Conservation (phyloP, 2,888 invertebrate species). For the Lamproptera curius region DNA sequence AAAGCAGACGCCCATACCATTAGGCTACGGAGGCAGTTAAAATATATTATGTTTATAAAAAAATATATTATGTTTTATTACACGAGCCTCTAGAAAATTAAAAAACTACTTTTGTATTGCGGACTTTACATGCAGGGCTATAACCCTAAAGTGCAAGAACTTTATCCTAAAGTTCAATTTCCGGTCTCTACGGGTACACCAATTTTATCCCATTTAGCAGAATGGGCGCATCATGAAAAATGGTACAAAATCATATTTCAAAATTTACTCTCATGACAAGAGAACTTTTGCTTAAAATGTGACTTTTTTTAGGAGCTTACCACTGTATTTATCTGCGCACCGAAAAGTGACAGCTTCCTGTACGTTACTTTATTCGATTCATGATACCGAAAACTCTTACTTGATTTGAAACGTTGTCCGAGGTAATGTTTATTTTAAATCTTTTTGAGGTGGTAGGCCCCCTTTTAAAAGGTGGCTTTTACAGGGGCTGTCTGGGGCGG, state of each 20-base stretch:
- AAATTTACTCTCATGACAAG: background rate
- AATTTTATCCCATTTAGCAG: constrained; percentile 87
- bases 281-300: background rate
- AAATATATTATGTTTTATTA: too few relatives aligned
- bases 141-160: constrained; percentile 81
- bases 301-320: constrained; percentile 37
- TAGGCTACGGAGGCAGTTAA: too few relatives aligned
- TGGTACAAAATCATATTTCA: constrained; percentile 62
- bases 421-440: too few relatives aligned
- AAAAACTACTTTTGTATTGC: constrained; percentile 13
- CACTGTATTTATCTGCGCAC: constrained; percentile 34
- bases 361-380: constrained; percentile 35
- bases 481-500: too few relatives aligned
- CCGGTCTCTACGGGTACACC: constrained; percentile 93
- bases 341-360: constrained; percentile 37
- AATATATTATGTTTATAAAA: too few relatives aligned
- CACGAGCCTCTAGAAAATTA: too few relatives aligned
- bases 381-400: constrained; percentile 45
- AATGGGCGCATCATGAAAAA: constrained; percentile 88
- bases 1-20: too few relatives aligned
- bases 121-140: constrained; percentile 87
- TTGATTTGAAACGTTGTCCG: constrained; percentile 41
- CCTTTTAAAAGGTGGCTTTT: too few relatives aligned
- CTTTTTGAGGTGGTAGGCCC: too few relatives aligned
- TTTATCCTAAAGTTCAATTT: constrained; percentile 86